Percentiles rank a stretch among this genome's conserved stretches.
phyloP scores from a whole-genome alignment of 2,797 vertebrate genomes.

The Dermochelys coriacea region DNA sequence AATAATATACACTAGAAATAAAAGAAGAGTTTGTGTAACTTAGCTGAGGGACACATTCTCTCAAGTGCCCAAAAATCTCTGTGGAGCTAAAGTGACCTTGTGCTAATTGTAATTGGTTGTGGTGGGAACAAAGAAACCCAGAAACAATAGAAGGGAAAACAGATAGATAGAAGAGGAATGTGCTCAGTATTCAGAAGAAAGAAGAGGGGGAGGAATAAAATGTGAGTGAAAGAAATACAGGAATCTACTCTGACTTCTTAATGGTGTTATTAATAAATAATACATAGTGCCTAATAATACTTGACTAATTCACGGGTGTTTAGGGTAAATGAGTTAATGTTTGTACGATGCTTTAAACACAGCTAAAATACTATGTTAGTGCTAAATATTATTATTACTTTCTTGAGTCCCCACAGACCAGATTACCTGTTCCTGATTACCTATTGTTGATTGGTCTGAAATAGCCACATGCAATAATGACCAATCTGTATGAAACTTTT shows the following conservation, averaged over 20 bases:
- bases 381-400: background rate
- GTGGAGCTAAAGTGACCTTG: background rate
- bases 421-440: background rate
- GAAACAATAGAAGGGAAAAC: background rate
- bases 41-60: background rate
- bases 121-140: background rate
- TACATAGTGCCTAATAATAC: background rate
- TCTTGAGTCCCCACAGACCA: conserved; percentile 7
- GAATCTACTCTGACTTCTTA: conserved; percentile 7
- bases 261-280: conserved; percentile 42
- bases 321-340: background rate
- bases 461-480: background rate
- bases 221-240: background rate
- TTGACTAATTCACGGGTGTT: background rate
- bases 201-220: background rate
- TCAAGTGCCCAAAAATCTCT: background rate
- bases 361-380: background rate
- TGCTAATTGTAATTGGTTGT: background rate
- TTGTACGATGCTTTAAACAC: background rate
- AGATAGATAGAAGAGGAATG: background rate
- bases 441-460: conserved; percentile 31
- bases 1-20: background rate
- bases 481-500: background rate
- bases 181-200: background rate
- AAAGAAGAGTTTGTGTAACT: background rate